A percentile compares a stretch with the other conserved stretches of the same genome.
Conservation (phyloP, 2,113 vertebrate genomes). For the Catharus fuscescens region DNA sequence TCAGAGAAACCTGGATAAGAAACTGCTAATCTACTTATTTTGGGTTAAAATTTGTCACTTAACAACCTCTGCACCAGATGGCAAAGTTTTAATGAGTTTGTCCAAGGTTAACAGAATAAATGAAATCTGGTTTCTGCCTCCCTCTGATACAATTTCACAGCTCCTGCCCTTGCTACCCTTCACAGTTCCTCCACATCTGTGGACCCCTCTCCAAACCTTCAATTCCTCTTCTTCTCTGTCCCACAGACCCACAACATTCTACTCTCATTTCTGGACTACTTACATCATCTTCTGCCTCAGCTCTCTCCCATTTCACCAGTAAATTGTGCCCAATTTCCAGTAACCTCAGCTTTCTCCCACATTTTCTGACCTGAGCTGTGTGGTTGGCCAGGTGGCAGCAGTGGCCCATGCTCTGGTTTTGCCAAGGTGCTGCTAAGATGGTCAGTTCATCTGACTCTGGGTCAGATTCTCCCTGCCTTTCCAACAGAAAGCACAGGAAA, state of each 20-base stretch:
- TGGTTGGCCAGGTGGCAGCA: background rate
- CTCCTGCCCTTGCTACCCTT: background rate
- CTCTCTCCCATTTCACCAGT: background rate
- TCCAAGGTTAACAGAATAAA: background rate
- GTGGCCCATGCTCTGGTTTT: background rate
- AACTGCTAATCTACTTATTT: background rate
- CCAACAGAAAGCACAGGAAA: background rate
- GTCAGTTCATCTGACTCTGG: fast-evolving
- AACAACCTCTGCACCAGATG: background rate
- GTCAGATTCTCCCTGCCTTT: background rate
- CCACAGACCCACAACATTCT: background rate
- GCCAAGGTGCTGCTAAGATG: background rate
- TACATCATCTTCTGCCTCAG: background rate
- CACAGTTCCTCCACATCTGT: fast-evolving
- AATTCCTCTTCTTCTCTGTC: background rate
- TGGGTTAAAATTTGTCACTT: background rate
- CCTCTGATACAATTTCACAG: background rate
- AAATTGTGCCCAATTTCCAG: background rate
- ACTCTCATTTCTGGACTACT: background rate
- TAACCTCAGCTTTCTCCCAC: background rate
- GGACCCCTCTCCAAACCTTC: background rate
- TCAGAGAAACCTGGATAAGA: background rate
- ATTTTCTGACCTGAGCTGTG: background rate
- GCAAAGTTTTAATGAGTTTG: background rate
- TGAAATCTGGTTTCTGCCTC: background rate